A percentile compares a stretch with the other conserved stretches of the same genome.
These are phyloP conservation scores for Poecile atricapillus DNA, from an alignment of 2,113 vertebrate genomes.

Conservation along the genomic window DNA sequence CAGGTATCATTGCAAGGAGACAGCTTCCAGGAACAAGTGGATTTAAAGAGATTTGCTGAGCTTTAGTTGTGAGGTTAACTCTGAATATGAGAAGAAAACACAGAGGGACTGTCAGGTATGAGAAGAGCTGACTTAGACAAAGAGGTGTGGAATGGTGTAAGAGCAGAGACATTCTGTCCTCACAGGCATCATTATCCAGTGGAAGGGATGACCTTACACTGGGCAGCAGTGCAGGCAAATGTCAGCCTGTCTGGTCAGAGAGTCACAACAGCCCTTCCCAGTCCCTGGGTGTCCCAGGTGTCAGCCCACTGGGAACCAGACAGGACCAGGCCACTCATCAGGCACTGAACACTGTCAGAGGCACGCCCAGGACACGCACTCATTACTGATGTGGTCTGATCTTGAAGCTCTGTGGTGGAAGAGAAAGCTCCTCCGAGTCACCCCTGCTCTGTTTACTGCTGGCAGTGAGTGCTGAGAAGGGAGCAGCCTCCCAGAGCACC, in stretches of 20 bases:
- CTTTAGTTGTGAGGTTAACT: background rate
- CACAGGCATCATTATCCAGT: background rate
- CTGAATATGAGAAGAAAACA: background rate
- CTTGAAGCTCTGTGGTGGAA: background rate
- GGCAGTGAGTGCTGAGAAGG: background rate
- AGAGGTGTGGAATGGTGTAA: background rate
- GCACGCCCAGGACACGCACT: fast-evolving
- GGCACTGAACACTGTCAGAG: background rate
- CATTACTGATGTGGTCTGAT: background rate
- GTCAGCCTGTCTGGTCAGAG: background rate
- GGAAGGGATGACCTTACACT: background rate
- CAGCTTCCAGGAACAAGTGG: background rate
- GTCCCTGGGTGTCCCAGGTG: background rate
- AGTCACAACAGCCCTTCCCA: background rate
- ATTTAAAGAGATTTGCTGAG: slow-evolving; percentile 5
- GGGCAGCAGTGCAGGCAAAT: background rate
- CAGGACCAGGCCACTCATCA: background rate
- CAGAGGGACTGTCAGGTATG: background rate
- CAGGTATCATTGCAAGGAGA: background rate
- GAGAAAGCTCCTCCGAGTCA: slow-evolving; percentile 12
- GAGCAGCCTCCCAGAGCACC: background rate
- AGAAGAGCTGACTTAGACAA: background rate
- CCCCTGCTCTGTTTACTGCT: background rate
- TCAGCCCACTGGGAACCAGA: background rate
- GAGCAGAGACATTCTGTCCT: background rate